Evolutionary conservation across 1,140 invertebrate genomes (phyloP).

Genomic region (Drosophila serrata): DNA sequence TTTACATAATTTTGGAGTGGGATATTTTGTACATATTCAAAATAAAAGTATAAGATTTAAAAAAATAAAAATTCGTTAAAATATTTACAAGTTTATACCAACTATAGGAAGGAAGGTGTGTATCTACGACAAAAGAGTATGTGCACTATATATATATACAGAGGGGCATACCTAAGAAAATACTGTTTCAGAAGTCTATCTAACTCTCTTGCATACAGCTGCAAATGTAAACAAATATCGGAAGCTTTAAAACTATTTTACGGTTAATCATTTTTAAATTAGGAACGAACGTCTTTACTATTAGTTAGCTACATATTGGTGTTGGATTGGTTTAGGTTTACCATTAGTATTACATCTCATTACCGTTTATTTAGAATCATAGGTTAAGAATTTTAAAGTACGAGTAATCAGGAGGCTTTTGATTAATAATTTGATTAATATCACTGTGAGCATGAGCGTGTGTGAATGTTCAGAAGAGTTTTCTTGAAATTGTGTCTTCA

Average conservation of each 20-base stretch:
- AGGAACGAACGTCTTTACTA: slow-evolving; percentile 62
- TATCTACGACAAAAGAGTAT: slow-evolving; percentile 65
- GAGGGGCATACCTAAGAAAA: slow-evolving; percentile 41
- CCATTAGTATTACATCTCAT: slow-evolving; percentile 76
- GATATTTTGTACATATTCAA: slow-evolving; percentile 76
- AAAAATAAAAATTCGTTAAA: slow-evolving; percentile 85
- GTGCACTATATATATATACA: slow-evolving; percentile 72
- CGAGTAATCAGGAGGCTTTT: slow-evolving; percentile 67
- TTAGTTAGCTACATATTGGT: slow-evolving; percentile 8
- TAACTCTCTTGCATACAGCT: slow-evolving; percentile 54
- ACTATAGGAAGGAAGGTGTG: slow-evolving; percentile 81
- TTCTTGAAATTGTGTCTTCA: slow-evolving; percentile 66
- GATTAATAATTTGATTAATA: slow-evolving; percentile 77
- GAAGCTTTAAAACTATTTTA: slow-evolving; percentile 71
- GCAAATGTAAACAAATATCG: slow-evolving; percentile 37
- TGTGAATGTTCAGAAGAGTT: slow-evolving; percentile 85
- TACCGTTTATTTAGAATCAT: slow-evolving; percentile 72
- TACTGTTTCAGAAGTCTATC: slow-evolving; percentile 42
- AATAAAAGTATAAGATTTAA: slow-evolving; percentile 77
- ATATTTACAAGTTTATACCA: slow-evolving; percentile 86
- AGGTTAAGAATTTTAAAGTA: slow-evolving; percentile 75
- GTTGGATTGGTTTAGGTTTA: slow-evolving; percentile 58
- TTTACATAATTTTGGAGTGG: slow-evolving; percentile 54
- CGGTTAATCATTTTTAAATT: slow-evolving; percentile 74
- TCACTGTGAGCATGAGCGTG: slow-evolving; percentile 85